phyloP scores from a whole-genome alignment of 2,888 invertebrate genomes.

The Conistra vaccinii region DNA sequence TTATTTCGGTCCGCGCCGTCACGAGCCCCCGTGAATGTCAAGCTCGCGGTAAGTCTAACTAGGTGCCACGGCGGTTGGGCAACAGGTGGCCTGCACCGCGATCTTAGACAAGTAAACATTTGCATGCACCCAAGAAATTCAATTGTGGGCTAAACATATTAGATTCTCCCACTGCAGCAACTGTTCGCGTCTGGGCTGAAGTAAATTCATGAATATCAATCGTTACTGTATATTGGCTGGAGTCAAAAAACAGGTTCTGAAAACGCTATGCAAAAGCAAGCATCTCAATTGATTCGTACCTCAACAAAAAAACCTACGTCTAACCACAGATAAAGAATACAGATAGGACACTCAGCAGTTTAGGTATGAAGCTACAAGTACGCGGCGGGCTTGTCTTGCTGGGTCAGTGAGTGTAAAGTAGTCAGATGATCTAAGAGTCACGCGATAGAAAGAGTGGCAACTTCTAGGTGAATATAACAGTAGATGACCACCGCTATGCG shows the following conservation, averaged over 20 bases:
- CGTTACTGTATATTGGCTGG: neutral
- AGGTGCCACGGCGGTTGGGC: conserved; percentile 80
- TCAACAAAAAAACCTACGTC: neutral
- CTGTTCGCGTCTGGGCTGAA: neutral
- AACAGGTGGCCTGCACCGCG: conserved; percentile 86
- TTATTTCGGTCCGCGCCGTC: conserved; percentile 88
- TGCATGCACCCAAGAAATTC: conserved; percentile 62
- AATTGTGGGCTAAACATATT: conserved; percentile 50
- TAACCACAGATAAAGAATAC: too few relatives aligned
- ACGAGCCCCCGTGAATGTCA: conserved; percentile 88
- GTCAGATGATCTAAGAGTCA: too few relatives aligned
- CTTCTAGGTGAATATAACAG: too few relatives aligned
- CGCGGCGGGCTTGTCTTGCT: too few relatives aligned
- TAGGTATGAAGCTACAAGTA: too few relatives aligned
- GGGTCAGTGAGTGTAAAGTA: too few relatives aligned
- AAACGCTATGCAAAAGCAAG: too few relatives aligned
- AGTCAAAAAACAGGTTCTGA: neutral
- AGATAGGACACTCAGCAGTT: too few relatives aligned
- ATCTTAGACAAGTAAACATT: conserved; percentile 74
- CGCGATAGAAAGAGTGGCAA: too few relatives aligned
- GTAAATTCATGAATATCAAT: conserved; percentile 19
- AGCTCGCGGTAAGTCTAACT: conserved; percentile 86
- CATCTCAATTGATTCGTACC: neutral
- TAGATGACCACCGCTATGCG: too few relatives aligned
- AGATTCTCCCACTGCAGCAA: conserved; percentile 16